Conservation (phyloP, 2,888 invertebrate genomes). For the Calameuta filiformis region DNA sequence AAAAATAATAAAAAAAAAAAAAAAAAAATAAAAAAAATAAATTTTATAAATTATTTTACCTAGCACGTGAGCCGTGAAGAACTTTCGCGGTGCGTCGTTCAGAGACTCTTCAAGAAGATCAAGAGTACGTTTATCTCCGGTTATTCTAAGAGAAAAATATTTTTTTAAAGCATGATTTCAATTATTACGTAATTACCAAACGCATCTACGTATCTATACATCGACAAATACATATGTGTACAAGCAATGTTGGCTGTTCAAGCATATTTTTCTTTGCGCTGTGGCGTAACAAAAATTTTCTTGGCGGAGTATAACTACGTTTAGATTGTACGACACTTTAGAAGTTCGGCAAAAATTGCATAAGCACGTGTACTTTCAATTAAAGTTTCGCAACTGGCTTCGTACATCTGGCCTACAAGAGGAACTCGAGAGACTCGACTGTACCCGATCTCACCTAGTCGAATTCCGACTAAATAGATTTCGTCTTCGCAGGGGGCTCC, state of each 20-base stretch:
- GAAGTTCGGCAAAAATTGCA: too few relatives aligned
- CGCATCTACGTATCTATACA: too few relatives aligned
- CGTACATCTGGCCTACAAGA: background rate
- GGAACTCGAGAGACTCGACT: background rate
- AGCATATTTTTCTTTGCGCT: too few relatives aligned
- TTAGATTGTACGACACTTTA: too few relatives aligned
- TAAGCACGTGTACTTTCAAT: too few relatives aligned
- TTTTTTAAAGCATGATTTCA: too few relatives aligned
- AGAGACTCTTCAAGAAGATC: slow-evolving; percentile 71
- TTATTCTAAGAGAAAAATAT: slow-evolving; percentile 46
- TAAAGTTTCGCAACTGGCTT: background rate
- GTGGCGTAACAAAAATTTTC: too few relatives aligned
- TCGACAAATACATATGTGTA: too few relatives aligned
- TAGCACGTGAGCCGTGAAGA: slow-evolving; percentile 80
- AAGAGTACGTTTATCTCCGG: slow-evolving; percentile 66
- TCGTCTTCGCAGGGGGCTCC: slow-evolving; percentile 48
- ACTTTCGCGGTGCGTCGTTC: slow-evolving; percentile 75
- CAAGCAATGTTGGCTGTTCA: too few relatives aligned
- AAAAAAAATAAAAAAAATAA: slow-evolving; percentile 32
- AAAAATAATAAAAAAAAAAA: slow-evolving; percentile 32
- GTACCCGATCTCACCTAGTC: slow-evolving; percentile 55
- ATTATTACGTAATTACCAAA: too few relatives aligned
- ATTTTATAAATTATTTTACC: slow-evolving; percentile 42
- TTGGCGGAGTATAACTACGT: too few relatives aligned
- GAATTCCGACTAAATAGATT: slow-evolving; percentile 47